Evolutionary conservation across 2,888 invertebrate species (phyloP), one percentile per base, ranked within the genome.

Genomic region (Oxytorus armatus): DNA sequence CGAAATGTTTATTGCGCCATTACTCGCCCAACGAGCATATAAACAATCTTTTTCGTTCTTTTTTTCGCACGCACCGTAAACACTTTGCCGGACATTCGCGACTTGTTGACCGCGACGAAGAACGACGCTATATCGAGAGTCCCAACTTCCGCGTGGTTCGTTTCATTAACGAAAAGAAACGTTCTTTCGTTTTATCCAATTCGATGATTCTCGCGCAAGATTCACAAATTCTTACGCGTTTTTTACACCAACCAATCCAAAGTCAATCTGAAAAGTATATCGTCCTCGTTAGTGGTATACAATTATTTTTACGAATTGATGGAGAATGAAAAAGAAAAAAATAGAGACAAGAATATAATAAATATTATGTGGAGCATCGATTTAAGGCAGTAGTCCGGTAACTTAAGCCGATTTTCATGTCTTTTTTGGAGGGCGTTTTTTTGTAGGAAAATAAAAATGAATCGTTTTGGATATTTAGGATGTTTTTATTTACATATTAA

Each of bases 321-420:
- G 7, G 14, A 0, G 1, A 14, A 42, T 8, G 61, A 23, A 61
- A 47, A 49, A 49, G n/a, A 14, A 16, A 49, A 29, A 63, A 25
- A 14, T 16, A 65, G 69, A 44, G 55, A 29, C n/a, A 16, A 5
- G 47, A 42, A 59, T 29, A 42, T 14, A n/a, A 16, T 21, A 51
- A 66, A 11, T 36, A 49, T n/a, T 39, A 39, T 61, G 59, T 59
- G 72, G 61, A 72, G 72, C 61, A 72, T 72, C 72, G 72, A 72
- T 72, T 61, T 61, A 39, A 2, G n/a, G n/a, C n/a, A n/a, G n/a
- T n/a, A n/a, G n/a, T n/a, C n/a, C n/a, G n/a, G n/a, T n/a, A n/a
- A n/a, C n/a, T n/a, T n/a, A n/a, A n/a, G n/a, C n/a, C n/a, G n/a
- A n/a, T n/a, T n/a, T n/a, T n/a, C n/a, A n/a, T n/a, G n/a, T n/a